These are phyloP conservation scores for Centropyge bicolor DNA, from an alignment of 2,797 vertebrate species.

Conservation along the genomic window DNA sequence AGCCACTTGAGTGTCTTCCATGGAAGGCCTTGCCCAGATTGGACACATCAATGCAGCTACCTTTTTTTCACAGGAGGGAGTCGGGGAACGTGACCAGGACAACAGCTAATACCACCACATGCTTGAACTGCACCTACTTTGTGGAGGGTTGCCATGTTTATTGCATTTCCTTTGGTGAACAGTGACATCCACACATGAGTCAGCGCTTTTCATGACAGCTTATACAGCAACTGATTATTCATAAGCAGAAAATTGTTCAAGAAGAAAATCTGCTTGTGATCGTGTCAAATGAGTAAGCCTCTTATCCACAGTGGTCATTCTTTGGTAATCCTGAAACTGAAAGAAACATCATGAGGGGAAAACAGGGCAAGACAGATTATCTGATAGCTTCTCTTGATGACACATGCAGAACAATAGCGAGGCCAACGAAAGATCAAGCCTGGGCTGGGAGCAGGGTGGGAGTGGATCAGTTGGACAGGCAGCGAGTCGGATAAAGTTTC, in stretches of 20 bases:
- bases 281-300: neutral
- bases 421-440: neutral
- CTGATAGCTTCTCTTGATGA: neutral
- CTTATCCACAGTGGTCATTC: no score
- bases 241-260: slow-evolving; percentile 1
- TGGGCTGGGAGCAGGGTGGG: neutral
- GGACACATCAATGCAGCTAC: neutral
- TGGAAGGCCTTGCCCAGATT: neutral
- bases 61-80: neutral
- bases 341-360: neutral
- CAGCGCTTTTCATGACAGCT: neutral
- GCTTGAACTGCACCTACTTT: neutral
- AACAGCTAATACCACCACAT: neutral
- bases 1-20: neutral
- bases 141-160: neutral
- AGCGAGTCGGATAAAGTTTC: slow-evolving; percentile 15
- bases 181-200: neutral
- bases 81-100: neutral
- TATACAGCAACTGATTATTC: slow-evolving; percentile 1
- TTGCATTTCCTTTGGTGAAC: neutral
- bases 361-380: neutral
- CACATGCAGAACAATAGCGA: neutral
- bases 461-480: neutral
- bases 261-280: neutral
- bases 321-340: slow-evolving; percentile 19